Evolutionary conservation across 2,113 vertebrate genomes (phyloP).

Genomic region (Pipra filicauda): DNA sequence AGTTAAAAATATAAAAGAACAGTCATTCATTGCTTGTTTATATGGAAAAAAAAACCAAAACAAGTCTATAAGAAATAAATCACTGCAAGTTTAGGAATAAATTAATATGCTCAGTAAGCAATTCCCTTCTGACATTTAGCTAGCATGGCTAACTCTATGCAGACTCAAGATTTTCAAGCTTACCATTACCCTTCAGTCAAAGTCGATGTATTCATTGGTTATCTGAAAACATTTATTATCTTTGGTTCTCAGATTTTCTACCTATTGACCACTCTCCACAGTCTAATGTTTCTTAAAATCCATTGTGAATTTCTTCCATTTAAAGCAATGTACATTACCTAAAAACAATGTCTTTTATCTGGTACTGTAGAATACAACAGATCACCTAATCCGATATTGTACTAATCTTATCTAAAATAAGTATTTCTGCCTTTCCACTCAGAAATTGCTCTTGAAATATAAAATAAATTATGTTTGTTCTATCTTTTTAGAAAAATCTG

Average conservation of each 20-base stretch:
- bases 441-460: neutral
- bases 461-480: neutral
- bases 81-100: neutral
- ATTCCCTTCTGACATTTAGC: neutral
- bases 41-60: neutral
- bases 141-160: neutral
- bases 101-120: neutral
- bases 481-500: neutral
- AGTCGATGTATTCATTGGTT: neutral
- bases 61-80: neutral
- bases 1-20: neutral
- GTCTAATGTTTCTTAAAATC: neutral
- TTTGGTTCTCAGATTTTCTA: neutral
- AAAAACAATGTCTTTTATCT: neutral
- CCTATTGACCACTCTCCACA: neutral
- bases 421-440: neutral
- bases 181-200: neutral
- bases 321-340: neutral
- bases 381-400: neutral
- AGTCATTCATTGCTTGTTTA: neutral
- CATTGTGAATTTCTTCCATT: neutral
- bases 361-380: neutral
- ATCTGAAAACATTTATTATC: neutral
- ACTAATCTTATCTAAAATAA: neutral
- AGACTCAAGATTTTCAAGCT: neutral